Evolutionary conservation across 2,113 vertebrate species (phyloP), one percentile per base, ranked within the genome.

Genomic region (Nothocercus nigrocapillus): DNA sequence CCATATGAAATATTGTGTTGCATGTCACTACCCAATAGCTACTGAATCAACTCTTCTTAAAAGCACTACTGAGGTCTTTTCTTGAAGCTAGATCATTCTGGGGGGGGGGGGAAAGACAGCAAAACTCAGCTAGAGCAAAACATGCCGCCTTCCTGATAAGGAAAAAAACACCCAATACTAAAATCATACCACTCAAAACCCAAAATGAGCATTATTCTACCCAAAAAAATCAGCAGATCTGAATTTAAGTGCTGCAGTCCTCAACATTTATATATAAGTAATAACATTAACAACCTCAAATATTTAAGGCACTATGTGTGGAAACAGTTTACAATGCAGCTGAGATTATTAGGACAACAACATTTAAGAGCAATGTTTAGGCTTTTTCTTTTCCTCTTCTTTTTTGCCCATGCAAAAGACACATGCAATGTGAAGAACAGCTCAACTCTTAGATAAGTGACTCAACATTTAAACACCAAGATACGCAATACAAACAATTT

Each of bases 281-380:
- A 98, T 99, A 99, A 99, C 99, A 99, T 99, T 98, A 99, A 99
- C 98, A 99, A 99, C 99, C 98, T 99, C 98, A 98, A 98, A 99
- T 99, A 99, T 99, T 99, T 99, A 99, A 99, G 99, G 99, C 99
- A 99, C 99, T 99, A 99, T 99, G 99, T 99, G 98, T 99, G 98
- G 98, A 98, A 99, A 99, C 99, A 97, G 98, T 99, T 99, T 98
- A 99, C 99, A 98, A 99, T 99, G 99, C 99, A 99, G 99, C 98
- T 98, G 98, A 98, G 98, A 99, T 98, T 99, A 99, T 99, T 98
- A 98, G 98, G 98, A 99, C 98, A 97, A 98, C 97, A 97, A 99
- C 98, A 98, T 98, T 98, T 98, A 98, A 99, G 98, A 99, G 99
- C 99, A 98, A 99, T 98, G 98, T 99, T 98, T 98, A 99, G 98